Evolutionary conservation across 2,888 invertebrate genomes (phyloP), one percentile per base, ranked within the genome.

Genomic region (Oscheius sp.): DNA sequence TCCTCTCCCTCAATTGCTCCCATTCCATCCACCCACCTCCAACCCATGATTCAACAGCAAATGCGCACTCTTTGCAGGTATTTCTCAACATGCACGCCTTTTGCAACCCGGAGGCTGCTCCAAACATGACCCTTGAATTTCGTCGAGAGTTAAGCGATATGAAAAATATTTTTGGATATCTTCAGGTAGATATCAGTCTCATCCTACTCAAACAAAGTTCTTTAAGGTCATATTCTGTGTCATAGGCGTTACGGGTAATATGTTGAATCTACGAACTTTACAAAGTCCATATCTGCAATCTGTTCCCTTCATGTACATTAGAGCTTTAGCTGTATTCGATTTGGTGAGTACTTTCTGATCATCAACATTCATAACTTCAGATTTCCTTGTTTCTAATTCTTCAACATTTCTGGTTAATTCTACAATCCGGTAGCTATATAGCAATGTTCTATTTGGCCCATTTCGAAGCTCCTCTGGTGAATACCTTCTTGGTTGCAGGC

Each of bases 251-350:
- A 91, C 93, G 73, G 94, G 94, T 58, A 94, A 94, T 90, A 91
- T 93, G 55, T 92, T 94, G 80, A 94, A 94, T 90, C 91, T 94
- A 81, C 91, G 94, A 83, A 94, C 94, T 32, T 92, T 94, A 77
- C 94, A 94, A 55, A 92, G 94, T 76, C 92, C 93, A 78, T 93
- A 93, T 84, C 93, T 94, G 92, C 92, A 93, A 83, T 93, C 94
- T 57, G 93, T 93, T 0, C 94, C 94, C 55, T 94, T 94, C 89
- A 93, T 93, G 89, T 94, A 94, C 90, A 93, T 91, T 32, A 89
- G 91, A 92, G 93, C 93, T 70, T 93, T 94, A 88, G 94, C 94
- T n/a, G 92, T 93, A 2, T 94, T 94, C 13, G 94, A 94, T 51
- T 91, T 94, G 70, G 90, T 93, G 87, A 47, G 37, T 42, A 10